Percentiles rank a stretch among this genome's conserved stretches.
Conservation (phyloP, 1,140 invertebrate species). For the Lepidurus couesii region DNA sequence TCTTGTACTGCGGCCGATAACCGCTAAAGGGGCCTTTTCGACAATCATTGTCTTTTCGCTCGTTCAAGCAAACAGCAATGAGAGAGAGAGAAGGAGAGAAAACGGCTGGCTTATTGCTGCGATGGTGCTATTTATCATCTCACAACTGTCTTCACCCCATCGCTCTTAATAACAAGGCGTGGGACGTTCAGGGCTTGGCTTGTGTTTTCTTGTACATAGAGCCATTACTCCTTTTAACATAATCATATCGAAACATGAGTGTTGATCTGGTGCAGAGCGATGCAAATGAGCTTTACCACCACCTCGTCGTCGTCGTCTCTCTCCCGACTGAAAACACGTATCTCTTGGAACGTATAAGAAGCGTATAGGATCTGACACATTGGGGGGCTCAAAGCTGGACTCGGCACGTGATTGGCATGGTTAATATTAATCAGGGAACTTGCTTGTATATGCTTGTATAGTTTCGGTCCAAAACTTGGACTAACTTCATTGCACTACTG, state of each 20-base stretch:
- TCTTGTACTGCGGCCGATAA: background rate
- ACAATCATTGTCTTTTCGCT: slow-evolving; percentile 3
- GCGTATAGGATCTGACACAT: background rate
- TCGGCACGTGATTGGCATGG: slow-evolving; percentile 17
- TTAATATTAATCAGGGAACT: slow-evolving; percentile 1
- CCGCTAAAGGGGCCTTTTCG: background rate
- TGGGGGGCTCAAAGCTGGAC: background rate
- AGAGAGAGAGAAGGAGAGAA: background rate
- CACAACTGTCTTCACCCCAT: no score
- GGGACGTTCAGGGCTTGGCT: no score
- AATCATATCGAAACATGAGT: background rate
- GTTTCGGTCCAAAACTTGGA: background rate
- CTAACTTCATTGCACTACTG: background rate
- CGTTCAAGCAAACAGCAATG: background rate
- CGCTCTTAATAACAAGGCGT: no score
- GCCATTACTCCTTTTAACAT: background rate
- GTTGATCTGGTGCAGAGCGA: slow-evolving; percentile 13
- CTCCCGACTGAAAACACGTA: background rate
- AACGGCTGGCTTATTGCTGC: background rate
- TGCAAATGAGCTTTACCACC: slow-evolving; percentile 15
- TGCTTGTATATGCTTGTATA: background rate
- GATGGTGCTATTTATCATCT: background rate
- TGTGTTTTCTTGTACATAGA: background rate
- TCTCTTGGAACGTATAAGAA: background rate
- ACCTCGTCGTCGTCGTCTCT: background rate